Conservation (phyloP, 1,140 invertebrate genomes). For the Trichoplusia ni region DNA sequence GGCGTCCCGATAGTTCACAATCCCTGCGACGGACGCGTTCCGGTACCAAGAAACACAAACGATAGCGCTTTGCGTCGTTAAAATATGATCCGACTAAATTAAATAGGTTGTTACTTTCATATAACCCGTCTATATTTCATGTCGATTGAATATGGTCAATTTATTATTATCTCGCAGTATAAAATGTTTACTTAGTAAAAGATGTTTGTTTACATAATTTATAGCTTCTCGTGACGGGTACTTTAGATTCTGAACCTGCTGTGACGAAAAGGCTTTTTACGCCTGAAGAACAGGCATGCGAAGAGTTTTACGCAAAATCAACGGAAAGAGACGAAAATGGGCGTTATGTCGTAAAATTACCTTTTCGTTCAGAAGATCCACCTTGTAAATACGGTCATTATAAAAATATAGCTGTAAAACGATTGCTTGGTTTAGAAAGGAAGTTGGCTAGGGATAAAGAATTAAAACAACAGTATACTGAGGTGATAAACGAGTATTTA, state of each 20-base stretch:
- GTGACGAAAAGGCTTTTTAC: constrained; percentile 1
- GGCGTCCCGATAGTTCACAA: too few relatives aligned
- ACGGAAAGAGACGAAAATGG: constrained; percentile 24
- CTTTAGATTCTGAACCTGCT: constrained; percentile 19
- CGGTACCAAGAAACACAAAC: too few relatives aligned
- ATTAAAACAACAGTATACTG: constrained; percentile 32
- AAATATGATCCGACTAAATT: too few relatives aligned
- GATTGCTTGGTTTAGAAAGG: constrained; percentile 36
- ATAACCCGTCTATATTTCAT: too few relatives aligned
- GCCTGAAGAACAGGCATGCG: constrained; percentile 29
- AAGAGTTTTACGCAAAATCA: constrained; percentile 17
- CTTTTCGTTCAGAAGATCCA: constrained; percentile 27
- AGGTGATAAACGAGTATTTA: constrained; percentile 38
- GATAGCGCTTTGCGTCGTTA: too few relatives aligned
- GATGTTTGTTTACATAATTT: too few relatives aligned
- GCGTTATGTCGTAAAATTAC: constrained; percentile 34
- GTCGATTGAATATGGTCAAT: too few relatives aligned
- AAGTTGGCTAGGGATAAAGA: constrained; percentile 28
- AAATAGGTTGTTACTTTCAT: too few relatives aligned
- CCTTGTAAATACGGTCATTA: constrained; percentile 22
- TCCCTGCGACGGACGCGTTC: too few relatives aligned
- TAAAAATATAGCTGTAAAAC: constrained; percentile 26
- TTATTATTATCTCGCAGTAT: too few relatives aligned
- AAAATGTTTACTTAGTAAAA: too few relatives aligned
- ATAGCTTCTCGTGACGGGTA: too few relatives aligned